phyloP scores from a whole-genome alignment of 2,888 invertebrate species.

The Linnaemya tessellans region DNA sequence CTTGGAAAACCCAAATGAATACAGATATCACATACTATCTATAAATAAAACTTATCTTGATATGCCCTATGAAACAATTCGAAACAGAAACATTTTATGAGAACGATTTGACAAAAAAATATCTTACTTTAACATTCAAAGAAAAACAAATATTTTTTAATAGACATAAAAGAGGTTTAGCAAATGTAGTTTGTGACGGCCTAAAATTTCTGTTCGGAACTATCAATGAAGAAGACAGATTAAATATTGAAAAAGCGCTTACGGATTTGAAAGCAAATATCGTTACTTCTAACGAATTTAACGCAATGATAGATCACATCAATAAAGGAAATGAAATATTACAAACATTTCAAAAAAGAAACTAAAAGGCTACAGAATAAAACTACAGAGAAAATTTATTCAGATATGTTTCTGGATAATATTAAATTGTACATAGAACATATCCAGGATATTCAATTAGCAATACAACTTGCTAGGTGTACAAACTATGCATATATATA shows the following conservation, averaged over 20 bases:
- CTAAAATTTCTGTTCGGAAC: neutral
- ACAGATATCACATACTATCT: constrained; percentile 21
- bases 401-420: neutral
- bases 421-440: constrained; percentile 30
- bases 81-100: neutral
- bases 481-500: constrained; percentile 3
- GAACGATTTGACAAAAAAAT: too few species aligned
- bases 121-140: too few species aligned
- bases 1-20: constrained; percentile 2
- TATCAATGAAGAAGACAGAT: constrained; percentile 22
- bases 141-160: too few species aligned
- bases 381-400: too few species aligned
- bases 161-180: constrained; percentile 9
- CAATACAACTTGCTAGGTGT: constrained; percentile 24
- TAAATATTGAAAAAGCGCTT: constrained; percentile 10
- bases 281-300: constrained; percentile 24
- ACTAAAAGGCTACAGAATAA: too few species aligned
- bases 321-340: constrained; percentile 29
- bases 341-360: constrained; percentile 3
- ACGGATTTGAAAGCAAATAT: constrained; percentile 18
- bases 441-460: constrained; percentile 38
- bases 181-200: constrained; percentile 21
- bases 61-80: constrained; percentile 14
- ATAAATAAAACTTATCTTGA: constrained; percentile 32
- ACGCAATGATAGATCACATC: constrained; percentile 20